These are phyloP conservation scores for Periplaneta americana DNA, from an alignment of 1,140 invertebrate species.

Conservation along the genomic window DNA sequence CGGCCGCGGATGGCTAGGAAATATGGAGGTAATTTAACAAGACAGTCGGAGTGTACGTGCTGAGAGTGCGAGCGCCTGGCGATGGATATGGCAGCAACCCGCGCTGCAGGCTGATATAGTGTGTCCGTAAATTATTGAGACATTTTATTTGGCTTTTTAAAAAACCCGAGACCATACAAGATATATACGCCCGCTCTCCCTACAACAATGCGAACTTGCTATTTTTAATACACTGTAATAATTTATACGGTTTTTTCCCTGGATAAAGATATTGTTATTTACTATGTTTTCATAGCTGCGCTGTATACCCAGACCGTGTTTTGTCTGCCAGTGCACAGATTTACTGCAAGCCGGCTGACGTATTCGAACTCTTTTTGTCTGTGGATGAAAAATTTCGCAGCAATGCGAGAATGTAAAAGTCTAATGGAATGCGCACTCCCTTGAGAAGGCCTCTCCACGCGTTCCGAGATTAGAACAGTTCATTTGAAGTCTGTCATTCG, in stretches of 20 bases:
- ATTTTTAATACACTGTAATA: neutral
- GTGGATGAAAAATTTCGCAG: too few species aligned
- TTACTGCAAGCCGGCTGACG: too few species aligned
- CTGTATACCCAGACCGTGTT: too few species aligned
- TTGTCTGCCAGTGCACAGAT: too few species aligned
- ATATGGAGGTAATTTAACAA: conserved; percentile 25
- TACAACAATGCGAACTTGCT: neutral
- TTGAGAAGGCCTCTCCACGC: too few species aligned
- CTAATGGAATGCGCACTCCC: too few species aligned
- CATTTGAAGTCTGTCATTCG: too few species aligned
- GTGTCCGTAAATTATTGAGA: neutral
- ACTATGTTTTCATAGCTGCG: neutral
- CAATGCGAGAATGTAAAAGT: too few species aligned
- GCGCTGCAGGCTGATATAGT: neutral
- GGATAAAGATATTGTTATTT: neutral
- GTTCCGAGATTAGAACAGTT: too few species aligned
- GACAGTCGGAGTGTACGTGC: conserved; percentile 18
- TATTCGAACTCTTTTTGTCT: too few species aligned
- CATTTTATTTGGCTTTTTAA: neutral
- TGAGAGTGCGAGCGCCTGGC: conserved; percentile 11
- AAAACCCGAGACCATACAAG: neutral
- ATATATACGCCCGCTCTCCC: neutral
- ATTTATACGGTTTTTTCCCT: neutral
- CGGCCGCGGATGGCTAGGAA: conserved; percentile 16
- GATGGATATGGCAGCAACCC: neutral